phyloP scores from a whole-genome alignment of 30 jellyfish, hydroid and myxozoan genomes.

The Cassiopea andromeda region DNA sequence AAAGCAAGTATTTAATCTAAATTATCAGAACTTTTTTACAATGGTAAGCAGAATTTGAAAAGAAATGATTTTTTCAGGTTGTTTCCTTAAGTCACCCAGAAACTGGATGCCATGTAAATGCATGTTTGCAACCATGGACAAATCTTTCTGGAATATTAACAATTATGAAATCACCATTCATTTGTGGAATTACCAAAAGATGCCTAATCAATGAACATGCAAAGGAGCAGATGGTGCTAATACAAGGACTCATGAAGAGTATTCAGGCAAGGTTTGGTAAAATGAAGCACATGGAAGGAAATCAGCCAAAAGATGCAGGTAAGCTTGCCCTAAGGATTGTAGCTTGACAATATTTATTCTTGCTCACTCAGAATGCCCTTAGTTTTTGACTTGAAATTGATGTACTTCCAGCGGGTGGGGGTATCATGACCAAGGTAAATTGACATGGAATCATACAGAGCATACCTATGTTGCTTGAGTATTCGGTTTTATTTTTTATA shows the following conservation, averaged over 20 bases:
- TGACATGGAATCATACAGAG: too few relatives aligned
- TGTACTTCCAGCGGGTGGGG: too few relatives aligned
- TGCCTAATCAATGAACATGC: background rate
- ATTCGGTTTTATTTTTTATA: too few relatives aligned
- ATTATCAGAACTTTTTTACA: background rate
- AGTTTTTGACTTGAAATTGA: too few relatives aligned
- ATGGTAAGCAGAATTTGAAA: background rate
- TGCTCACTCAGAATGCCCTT: background rate
- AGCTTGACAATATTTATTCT: background rate
- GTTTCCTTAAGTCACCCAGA: constrained; percentile 33
- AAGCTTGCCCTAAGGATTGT: background rate
- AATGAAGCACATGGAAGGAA: background rate
- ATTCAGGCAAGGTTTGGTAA: background rate
- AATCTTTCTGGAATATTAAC: constrained; percentile 21
- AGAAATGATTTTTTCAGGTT: background rate
- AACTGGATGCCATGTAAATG: constrained; percentile 32
- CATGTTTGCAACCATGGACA: constrained; percentile 55
- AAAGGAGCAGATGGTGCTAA: background rate
- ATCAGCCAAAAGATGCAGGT: background rate
- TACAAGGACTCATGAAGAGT: constrained; percentile 7
- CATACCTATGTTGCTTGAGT: too few relatives aligned
- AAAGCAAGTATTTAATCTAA: too few relatives aligned
- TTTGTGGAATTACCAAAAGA: background rate
- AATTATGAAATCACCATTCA: constrained; percentile 8
- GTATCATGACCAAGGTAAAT: too few relatives aligned